Base-by-base conservation (phyloP, 1,140 invertebrate species). In the Scaptomyza graminum region DNA sequence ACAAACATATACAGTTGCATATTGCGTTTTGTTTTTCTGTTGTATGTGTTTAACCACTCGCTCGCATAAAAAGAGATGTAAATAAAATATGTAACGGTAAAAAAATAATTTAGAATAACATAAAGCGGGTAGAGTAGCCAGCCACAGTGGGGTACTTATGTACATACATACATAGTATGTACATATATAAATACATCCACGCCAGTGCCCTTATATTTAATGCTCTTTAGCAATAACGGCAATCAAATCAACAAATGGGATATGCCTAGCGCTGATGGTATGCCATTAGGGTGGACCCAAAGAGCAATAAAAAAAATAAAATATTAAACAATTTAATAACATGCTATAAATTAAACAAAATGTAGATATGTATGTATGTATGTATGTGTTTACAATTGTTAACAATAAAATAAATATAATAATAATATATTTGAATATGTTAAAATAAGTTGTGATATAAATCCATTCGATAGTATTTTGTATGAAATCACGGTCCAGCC, bases 1-100 rank as follows among this genome's bases (percentile, higher is more conserved):
- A 83, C 83, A 34, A 9, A 31, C 28, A 31, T 31, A 5, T 31
- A 5, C 6, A 83, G 83, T 88, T 89, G 79, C 75, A 87, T 74
- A 85, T 82, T 87, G 61, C 56, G 66, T 59, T 59, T 55, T 81
- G 66, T 56, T 57, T 54, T 56, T 47, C 47, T 79, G 64, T 64
- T 64, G 74, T 71, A 65, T 65, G 76, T 54, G 52, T 63, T 63
- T 63, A 0, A 12, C 11, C 12, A 22, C 51, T 54, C 3, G 7
- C 39, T 43, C 18, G 12, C 18, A 69, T 54, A 68, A 51, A 56
- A 13, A 44, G 16, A 44, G 13, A 51, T 34, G 46, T 55, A 31
- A 16, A 4, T 37, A 25, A 76, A 74, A 65, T 76, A 62, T 70
- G 62, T 61, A 22, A 22, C 70, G 74, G 82, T 75, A 50, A 67